These are phyloP conservation scores for Dendropsophus ebraccatus DNA, from an alignment of 2,113 vertebrate genomes.

Conservation along the genomic window DNA sequence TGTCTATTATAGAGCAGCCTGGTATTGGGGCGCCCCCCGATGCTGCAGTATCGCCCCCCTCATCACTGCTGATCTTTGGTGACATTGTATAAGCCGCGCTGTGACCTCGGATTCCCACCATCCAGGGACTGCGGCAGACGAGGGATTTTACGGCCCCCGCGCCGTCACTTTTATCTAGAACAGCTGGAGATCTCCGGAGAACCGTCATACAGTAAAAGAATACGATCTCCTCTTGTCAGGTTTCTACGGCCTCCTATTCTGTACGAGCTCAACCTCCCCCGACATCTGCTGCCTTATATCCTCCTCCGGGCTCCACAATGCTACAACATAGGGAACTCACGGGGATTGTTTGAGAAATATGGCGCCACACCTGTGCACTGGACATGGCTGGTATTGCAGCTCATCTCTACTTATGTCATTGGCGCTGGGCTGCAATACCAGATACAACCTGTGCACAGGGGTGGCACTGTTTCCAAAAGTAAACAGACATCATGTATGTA, in stretches of 20 bases:
- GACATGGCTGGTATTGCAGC: too few relatives aligned
- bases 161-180: not conserved
- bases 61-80: not conserved
- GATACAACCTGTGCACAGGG: too few relatives aligned
- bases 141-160: not conserved
- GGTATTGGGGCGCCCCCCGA: too few relatives aligned
- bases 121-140: not conserved
- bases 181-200: slow-evolving; percentile 15
- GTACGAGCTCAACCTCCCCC: not conserved
- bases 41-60: too few relatives aligned
- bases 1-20: too few relatives aligned
- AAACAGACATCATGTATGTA: too few relatives aligned
- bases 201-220: not conserved
- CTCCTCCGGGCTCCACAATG: not conserved
- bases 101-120: not conserved
- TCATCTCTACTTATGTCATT: too few relatives aligned
- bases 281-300: not conserved
- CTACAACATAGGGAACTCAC: not conserved
- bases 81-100: not conserved
- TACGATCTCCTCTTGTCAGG: not conserved
- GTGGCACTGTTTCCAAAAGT: too few relatives aligned
- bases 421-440: too few relatives aligned
- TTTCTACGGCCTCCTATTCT: not conserved
- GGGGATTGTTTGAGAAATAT: too few relatives aligned
- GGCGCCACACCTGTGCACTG: too few relatives aligned